phyloP scores from a whole-genome alignment of 2,888 invertebrate species.

The Napeogenes inachia region DNA sequence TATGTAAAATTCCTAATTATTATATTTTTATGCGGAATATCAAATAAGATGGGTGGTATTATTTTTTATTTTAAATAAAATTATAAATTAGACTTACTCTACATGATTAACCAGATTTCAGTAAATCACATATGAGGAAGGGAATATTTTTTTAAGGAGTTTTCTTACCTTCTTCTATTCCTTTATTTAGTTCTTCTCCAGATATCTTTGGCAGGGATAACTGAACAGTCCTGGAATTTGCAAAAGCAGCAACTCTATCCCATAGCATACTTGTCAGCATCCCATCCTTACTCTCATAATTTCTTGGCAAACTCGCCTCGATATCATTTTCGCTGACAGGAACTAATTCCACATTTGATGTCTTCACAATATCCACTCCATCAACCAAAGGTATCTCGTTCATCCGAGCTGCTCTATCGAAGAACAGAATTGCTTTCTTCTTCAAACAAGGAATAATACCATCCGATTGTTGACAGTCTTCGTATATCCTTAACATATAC shows the following conservation, averaged over 20 bases:
- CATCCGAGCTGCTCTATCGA: slow-evolving; percentile 85
- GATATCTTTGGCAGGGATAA: slow-evolving; percentile 85
- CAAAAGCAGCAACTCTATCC: slow-evolving; percentile 83
- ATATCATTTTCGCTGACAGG: slow-evolving; percentile 81
- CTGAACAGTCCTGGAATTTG: slow-evolving; percentile 86
- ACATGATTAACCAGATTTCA: too few relatives aligned
- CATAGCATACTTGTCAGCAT: slow-evolving; percentile 82
- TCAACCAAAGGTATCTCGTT: slow-evolving; percentile 79
- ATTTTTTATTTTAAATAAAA: too few relatives aligned
- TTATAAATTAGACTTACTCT: too few relatives aligned
- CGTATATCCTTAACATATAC: slow-evolving; percentile 83
- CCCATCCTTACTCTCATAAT: slow-evolving; percentile 81
- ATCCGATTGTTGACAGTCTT: slow-evolving; percentile 84
- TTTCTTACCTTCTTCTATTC: slow-evolving; percentile 84
- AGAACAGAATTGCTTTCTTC: slow-evolving; percentile 87
- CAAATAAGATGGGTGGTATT: too few relatives aligned
- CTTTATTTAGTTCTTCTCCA: slow-evolving; percentile 81
- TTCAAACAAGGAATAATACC: slow-evolving; percentile 86
- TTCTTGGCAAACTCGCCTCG: slow-evolving; percentile 82
- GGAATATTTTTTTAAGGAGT: not conserved
- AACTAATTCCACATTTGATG: slow-evolving; percentile 60
- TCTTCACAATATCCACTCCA: slow-evolving; percentile 81
- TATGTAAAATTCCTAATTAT: too few relatives aligned
- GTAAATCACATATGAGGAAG: not conserved
- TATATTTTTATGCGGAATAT: too few relatives aligned